Base-by-base conservation (phyloP, 2,797 vertebrate species). In the Poeciliopsis paucimaculata region DNA sequence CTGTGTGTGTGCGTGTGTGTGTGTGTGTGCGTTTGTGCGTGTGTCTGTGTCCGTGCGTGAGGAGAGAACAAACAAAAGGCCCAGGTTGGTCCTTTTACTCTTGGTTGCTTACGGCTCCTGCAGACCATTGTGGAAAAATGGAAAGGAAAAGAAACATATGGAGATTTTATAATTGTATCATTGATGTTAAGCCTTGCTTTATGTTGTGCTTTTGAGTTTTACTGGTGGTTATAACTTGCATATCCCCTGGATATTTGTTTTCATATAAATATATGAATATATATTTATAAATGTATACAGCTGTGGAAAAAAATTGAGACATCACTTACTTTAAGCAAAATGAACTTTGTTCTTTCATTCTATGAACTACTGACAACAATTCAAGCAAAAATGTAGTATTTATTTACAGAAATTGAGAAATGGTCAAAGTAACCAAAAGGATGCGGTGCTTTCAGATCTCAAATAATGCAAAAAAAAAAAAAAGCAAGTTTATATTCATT, bases 151-250 rank as follows among this genome's bases (percentile, higher is more conserved):
- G 20, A 76, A 62, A 64, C 2, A 86, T 77, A 84, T 41, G 13
- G 66, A 83, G 70, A 88, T 77, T 87, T 77, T 86, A 84, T 16
- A 64, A 88, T 77, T 86, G 84, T 88, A 82, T 89, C 84, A 87
- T 85, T 89, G 87, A 92, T 83, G 84, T 91, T 79, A 88, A 90
- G 91, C 90, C 87, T 93, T 92, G 88, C 84, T 75, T 89, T 89
- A 75, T 87, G 83, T 89, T 81, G 46, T 85, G 73, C 64, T 84
- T 79, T 78, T 82, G 39, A 84, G 18, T 77, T 77, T 83, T 31
- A 75, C 60, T 84, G 79, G 85, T 79, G 81, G 86, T 79, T 82
- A 75, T 73, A 76, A 64, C 64, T 88, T 64, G 75, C 62, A 68
- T 46, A 78, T 78, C 77, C 73, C 55, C 64, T 34, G 45, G 75